A percentile compares a stretch with the other conserved stretches of the same genome.
Conservation (phyloP, 2,113 vertebrate genomes). For the Halichoeres trimaculatus region DNA sequence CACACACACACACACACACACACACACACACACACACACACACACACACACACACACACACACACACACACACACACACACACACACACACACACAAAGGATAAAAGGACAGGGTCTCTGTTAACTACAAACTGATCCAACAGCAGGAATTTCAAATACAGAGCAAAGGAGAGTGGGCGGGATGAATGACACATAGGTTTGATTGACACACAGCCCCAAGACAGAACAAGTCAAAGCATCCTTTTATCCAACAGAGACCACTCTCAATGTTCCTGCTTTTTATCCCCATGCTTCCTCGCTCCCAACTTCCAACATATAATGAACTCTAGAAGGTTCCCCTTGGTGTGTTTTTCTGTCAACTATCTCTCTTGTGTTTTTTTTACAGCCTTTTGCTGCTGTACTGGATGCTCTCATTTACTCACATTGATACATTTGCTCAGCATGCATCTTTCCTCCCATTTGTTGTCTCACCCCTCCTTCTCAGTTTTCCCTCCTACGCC, state of each 20-base stretch:
- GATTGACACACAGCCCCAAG: conserved; percentile 64
- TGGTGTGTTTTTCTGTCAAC: conserved; percentile 17
- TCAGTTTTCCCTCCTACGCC: conserved; percentile 34
- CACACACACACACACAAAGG: neutral
- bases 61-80: neutral
- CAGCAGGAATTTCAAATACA: conserved; percentile 21
- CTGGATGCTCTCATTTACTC: conserved; percentile 47
- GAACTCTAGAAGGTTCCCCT: conserved; percentile 5
- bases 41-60: neutral
- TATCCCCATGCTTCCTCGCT: conserved; percentile 16
- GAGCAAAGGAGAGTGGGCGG: conserved; percentile 32
- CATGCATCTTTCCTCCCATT: conserved; percentile 18
- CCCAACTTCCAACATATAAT: conserved; percentile 40
- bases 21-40: neutral
- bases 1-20: neutral
- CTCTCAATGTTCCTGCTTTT: conserved; percentile 19
- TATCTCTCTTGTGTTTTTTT: conserved; percentile 38
- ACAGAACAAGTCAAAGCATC: conserved; percentile 33
- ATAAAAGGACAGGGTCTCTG: neutral
- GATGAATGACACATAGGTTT: conserved; percentile 49
- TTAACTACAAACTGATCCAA: conserved; percentile 19
- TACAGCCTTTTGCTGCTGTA: conserved; percentile 42
- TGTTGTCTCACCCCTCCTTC: neutral
- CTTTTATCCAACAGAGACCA: conserved; percentile 39
- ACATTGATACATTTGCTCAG: conserved; percentile 22